A percentile compares a stretch with the other conserved stretches of the same genome.
Evolutionary conservation across 1,140 invertebrate genomes (phyloP).

Genomic region (Polypedilum pembai): DNA sequence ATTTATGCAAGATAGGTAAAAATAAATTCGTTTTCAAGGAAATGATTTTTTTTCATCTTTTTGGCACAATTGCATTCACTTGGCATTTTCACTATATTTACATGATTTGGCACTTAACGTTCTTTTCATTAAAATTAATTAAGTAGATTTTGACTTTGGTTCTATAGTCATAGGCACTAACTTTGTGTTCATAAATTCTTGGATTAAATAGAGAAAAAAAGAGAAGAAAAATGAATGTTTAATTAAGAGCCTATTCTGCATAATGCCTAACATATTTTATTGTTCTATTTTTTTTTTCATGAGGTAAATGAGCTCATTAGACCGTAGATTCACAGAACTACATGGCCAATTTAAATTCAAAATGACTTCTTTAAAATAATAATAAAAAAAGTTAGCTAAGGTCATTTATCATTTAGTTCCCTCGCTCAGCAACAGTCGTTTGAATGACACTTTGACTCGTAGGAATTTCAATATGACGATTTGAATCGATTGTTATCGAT

Average conservation of each 20-base stretch:
- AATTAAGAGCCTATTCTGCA: too few species aligned
- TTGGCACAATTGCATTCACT: constrained; percentile 25
- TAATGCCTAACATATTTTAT: not conserved
- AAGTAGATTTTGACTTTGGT: not conserved
- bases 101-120: constrained; percentile 23
- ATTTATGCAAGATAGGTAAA: not conserved
- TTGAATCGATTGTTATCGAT: constrained; percentile 1
- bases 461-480: constrained; percentile 25
- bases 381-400: not conserved
- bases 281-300: not conserved
- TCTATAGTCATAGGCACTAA: too few species aligned
- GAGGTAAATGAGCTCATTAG: constrained; percentile 17
- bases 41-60: not conserved
- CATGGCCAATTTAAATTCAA: too few species aligned
- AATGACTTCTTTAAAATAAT: not conserved
- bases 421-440: not conserved
- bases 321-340: not conserved
- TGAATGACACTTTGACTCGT: not conserved
- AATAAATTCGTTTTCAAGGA: not conserved
- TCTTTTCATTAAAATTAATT: not conserved
- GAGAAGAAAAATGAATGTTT: too few species aligned
- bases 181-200: too few species aligned
- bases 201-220: too few species aligned
- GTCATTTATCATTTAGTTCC: not conserved
- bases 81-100: constrained; percentile 12